These are phyloP conservation scores for Leptinotarsa texana DNA, from an alignment of 1,140 invertebrate species.

Conservation along the genomic window DNA sequence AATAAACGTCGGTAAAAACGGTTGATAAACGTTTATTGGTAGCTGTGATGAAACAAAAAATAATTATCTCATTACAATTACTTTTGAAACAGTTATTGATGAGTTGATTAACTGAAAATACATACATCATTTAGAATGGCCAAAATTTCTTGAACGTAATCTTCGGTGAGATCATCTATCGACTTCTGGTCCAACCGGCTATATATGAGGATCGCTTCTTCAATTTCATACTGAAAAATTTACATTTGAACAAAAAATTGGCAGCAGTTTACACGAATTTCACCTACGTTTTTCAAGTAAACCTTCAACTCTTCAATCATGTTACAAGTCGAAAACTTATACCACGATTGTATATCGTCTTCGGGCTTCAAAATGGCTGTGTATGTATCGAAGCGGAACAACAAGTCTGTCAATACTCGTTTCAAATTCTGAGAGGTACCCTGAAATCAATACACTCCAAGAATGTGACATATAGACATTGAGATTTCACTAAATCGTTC, in stretches of 20 bases:
- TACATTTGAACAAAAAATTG: conserved; percentile 13
- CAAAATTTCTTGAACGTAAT: conserved; percentile 36
- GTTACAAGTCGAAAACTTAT: conserved; percentile 37
- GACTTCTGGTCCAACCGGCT: conserved; percentile 32
- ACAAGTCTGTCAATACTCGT: conserved; percentile 22
- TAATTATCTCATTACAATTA: neutral
- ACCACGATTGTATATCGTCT: conserved; percentile 34
- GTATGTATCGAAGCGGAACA: conserved; percentile 43
- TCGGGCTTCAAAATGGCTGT: conserved; percentile 25
- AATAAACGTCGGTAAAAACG: conserved; percentile 44
- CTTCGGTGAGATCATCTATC: conserved; percentile 28
- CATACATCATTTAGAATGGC: conserved; percentile 39
- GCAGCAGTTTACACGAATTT: neutral
- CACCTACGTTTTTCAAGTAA: conserved; percentile 38
- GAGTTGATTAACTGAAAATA: neutral
- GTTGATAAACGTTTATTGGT: conserved; percentile 19
- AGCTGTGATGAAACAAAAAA: conserved; percentile 26
- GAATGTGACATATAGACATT: too few species aligned
- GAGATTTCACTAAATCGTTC: too few species aligned
- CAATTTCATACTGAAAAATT: conserved; percentile 37
- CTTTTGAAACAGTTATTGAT: neutral
- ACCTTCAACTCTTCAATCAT: conserved; percentile 35
- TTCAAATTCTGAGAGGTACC: conserved; percentile 11
- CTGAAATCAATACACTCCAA: too few species aligned
- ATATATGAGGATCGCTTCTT: conserved; percentile 41